Evolutionary conservation across 2,888 invertebrate species (phyloP).

Genomic region (Ophion obscuratus): DNA sequence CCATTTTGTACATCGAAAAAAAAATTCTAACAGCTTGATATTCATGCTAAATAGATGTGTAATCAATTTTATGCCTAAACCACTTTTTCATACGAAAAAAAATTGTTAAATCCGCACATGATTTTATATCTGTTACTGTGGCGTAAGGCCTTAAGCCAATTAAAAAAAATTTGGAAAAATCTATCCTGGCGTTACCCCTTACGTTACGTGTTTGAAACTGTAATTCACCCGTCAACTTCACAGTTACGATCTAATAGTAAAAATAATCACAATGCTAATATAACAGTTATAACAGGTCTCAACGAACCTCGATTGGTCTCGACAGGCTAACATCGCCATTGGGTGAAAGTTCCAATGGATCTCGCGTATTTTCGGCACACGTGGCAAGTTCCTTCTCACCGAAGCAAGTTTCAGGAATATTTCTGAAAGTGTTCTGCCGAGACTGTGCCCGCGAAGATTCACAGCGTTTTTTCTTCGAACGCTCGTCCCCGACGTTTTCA

Average conservation of each 20-base stretch:
- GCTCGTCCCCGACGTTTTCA: not conserved
- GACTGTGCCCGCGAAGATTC: constrained; percentile 21
- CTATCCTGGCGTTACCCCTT: too few species aligned
- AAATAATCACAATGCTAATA: not conserved
- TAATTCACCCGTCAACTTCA: not conserved
- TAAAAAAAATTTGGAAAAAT: not conserved
- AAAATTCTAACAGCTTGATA: too few species aligned
- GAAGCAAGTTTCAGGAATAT: not conserved
- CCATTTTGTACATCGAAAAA: too few species aligned
- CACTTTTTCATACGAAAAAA: too few species aligned
- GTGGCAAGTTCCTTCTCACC: not conserved
- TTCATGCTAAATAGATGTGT: too few species aligned
- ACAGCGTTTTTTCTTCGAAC: constrained; percentile 6
- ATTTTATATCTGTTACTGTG: too few species aligned
- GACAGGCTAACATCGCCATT: not conserved
- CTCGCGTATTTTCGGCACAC: not conserved
- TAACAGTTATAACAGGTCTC: not conserved
- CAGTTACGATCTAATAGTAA: not conserved
- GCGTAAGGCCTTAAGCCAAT: too few species aligned
- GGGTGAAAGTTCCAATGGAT: not conserved
- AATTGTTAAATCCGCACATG: too few species aligned
- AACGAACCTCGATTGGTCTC: not conserved
- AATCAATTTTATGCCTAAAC: too few species aligned
- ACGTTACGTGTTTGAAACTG: not conserved
- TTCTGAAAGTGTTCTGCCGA: constrained; percentile 43